Evolutionary conservation across 35 echinoderm and acorn worm species (phyloP).

Genomic region (Ophiothrix spiculata): DNA sequence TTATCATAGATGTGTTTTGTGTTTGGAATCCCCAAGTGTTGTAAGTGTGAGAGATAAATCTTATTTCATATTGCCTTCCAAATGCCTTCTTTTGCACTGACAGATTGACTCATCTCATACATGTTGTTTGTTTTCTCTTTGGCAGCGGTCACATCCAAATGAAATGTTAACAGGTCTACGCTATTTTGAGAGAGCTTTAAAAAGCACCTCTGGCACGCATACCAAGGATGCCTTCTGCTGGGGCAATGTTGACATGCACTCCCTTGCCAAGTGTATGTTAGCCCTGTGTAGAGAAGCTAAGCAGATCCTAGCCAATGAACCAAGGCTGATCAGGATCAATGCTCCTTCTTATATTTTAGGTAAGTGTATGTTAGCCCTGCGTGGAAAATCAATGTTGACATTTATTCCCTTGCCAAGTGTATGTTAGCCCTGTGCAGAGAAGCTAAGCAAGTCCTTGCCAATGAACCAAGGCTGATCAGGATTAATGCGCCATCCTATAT

Average conservation of each 20-base stretch:
- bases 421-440: slow-evolving; percentile 75
- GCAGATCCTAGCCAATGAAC: slow-evolving; percentile 55
- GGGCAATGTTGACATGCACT: slow-evolving; percentile 63
- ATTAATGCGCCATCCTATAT: slow-evolving; percentile 87
- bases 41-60: no score
- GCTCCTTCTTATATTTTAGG: slow-evolving; percentile 89
- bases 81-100: no score
- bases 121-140: no score
- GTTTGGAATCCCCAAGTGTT: no score
- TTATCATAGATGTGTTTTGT: no score
- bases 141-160: slow-evolving; percentile 91
- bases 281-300: slow-evolving; percentile 78
- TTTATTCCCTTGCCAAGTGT: slow-evolving; percentile 75
- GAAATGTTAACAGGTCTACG: slow-evolving; percentile 89
- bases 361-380: no score
- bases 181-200: slow-evolving; percentile 81
- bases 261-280: slow-evolving; percentile 79
- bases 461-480: slow-evolving; percentile 66
- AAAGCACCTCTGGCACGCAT: slow-evolving; percentile 21
- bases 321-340: slow-evolving; percentile 57
- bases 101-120: no score
- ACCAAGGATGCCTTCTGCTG: slow-evolving; percentile 2
- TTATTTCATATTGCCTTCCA: no score
- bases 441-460: slow-evolving; percentile 53
- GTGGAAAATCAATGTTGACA: slow-evolving; percentile 82